These are phyloP conservation scores for Paramacrobiotus metropolitanus DNA, from an alignment of 1,140 invertebrate genomes.

Conservation along the genomic window DNA sequence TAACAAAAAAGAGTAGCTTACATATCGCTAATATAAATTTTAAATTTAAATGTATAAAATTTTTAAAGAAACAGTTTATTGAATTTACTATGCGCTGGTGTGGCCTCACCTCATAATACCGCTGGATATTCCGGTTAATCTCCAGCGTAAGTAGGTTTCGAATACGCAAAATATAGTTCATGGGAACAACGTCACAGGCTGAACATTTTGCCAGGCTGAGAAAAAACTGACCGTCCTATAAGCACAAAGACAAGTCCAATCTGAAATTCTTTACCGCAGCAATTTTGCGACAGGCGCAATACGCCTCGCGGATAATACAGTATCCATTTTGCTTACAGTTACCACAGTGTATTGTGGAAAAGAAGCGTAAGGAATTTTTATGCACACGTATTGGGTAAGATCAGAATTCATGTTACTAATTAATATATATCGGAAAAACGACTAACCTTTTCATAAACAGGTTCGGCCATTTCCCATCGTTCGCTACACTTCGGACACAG, in stretches of 20 bases:
- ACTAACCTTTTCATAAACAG: neutral
- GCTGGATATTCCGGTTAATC: slow-evolving; percentile 37
- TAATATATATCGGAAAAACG: neutral
- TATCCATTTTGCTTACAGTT: slow-evolving; percentile 21
- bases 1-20: too few relatives aligned
- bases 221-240: too few relatives aligned
- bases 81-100: too few relatives aligned
- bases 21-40: too few relatives aligned
- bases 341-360: neutral
- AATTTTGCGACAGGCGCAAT: slow-evolving; percentile 38
- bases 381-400: too few relatives aligned
- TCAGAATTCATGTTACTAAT: neutral
- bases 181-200: too few relatives aligned
- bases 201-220: too few relatives aligned
- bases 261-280: slow-evolving; percentile 30
- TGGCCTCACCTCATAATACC: slow-evolving; percentile 43
- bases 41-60: too few relatives aligned
- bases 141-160: too few relatives aligned
- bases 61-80: too few relatives aligned
- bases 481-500: neutral
- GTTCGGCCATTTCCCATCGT: neutral
- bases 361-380: neutral
- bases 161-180: too few relatives aligned
- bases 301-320: slow-evolving; percentile 24
- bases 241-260: too few relatives aligned